Conservation (phyloP, 64 coral and sea anemone species). For the Stichodactyla helianthus region DNA sequence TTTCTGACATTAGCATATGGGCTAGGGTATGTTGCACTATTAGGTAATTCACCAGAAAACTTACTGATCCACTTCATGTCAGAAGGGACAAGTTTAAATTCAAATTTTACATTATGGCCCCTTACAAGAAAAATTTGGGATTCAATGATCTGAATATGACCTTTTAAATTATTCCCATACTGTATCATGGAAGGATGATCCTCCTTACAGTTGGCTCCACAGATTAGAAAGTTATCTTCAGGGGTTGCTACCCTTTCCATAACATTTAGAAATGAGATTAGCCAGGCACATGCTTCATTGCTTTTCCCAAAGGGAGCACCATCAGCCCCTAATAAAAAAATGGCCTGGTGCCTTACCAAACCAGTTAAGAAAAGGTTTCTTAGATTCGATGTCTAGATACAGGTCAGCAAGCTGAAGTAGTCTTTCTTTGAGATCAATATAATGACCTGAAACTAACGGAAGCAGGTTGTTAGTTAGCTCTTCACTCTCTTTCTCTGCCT, state of each 20-base stretch:
- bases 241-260: slow-evolving; percentile 38
- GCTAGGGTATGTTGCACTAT: slow-evolving; percentile 28
- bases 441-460: slow-evolving; percentile 26
- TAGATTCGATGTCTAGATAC: slow-evolving; percentile 35
- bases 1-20: slow-evolving; percentile 28
- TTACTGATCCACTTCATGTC: slow-evolving; percentile 48
- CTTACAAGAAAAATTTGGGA: slow-evolving; percentile 3
- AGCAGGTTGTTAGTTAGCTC: slow-evolving; percentile 22
- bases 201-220: slow-evolving; percentile 44
- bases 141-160: background rate
- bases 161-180: slow-evolving; percentile 42
- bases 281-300: slow-evolving; percentile 49
- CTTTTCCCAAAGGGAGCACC: slow-evolving; percentile 56
- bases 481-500: slow-evolving; percentile 46
- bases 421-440: slow-evolving; percentile 34
- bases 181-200: slow-evolving; percentile 64
- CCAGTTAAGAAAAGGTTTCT: slow-evolving; percentile 47
- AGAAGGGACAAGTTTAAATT: slow-evolving; percentile 27
- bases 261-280: slow-evolving; percentile 58
- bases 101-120: slow-evolving; percentile 13
- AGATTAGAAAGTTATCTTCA: slow-evolving; percentile 48
- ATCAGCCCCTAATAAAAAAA: slow-evolving; percentile 57
- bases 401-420: slow-evolving; percentile 56
- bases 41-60: slow-evolving; percentile 44
- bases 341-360: slow-evolving; percentile 42